phyloP scores from a whole-genome alignment of 2,797 vertebrate genomes.

The Zalophus californianus region DNA sequence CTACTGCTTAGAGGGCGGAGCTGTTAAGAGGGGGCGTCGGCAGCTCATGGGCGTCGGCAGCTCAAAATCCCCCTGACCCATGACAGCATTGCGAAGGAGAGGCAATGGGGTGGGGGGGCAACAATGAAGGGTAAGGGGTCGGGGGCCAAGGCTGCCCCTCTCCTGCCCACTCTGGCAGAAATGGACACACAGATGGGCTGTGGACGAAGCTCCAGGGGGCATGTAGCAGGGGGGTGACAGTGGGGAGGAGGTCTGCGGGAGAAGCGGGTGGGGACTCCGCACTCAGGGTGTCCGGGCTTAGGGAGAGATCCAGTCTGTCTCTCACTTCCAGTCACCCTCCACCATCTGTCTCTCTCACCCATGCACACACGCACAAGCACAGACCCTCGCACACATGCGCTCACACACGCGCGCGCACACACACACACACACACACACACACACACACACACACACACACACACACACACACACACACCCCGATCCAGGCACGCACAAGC shows the following conservation, averaged over 20 bases:
- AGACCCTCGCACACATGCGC: not conserved
- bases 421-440: not conserved
- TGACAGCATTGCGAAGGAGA: not conserved
- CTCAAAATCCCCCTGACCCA: fast-evolving
- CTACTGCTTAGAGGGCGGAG: not conserved
- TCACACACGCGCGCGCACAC: too few relatives aligned
- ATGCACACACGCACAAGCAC: fast-evolving
- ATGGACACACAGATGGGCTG: not conserved
- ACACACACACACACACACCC: not conserved
- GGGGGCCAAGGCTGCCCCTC: too few relatives aligned
- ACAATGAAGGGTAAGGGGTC: fast-evolving
- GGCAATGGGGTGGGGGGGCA: fast-evolving
- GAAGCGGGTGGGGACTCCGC: fast-evolving
- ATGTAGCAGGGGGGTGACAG: fast-evolving
- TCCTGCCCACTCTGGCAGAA: too few relatives aligned
- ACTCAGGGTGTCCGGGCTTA: not conserved
- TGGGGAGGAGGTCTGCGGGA: not conserved
- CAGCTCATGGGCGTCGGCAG: not conserved
- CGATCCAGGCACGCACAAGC: not conserved
- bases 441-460: too few relatives aligned
- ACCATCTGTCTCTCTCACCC: not conserved
- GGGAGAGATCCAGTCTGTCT: not conserved
- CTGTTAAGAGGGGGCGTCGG: not conserved
- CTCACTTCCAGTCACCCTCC: not conserved
- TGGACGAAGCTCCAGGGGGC: not conserved